A percentile compares a stretch with the other conserved stretches of the same genome.
Evolutionary conservation across 2,888 invertebrate species (phyloP).

Genomic region (Anodontia alba): DNA sequence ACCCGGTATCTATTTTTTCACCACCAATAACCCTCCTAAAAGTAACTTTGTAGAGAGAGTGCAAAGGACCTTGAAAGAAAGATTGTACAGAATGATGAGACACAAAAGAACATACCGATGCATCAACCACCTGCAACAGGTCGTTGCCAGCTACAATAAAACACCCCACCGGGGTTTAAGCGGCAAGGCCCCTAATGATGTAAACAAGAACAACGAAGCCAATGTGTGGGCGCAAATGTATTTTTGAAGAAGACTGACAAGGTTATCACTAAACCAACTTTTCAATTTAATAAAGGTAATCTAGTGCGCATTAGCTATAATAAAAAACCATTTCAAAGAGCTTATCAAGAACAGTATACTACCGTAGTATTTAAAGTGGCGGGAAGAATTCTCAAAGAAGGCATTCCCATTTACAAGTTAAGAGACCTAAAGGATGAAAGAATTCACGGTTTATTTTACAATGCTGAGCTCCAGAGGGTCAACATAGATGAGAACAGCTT

Average conservation of each 20-base stretch:
- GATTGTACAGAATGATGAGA: slow-evolving; percentile 46
- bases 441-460: slow-evolving; percentile 42
- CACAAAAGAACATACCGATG: slow-evolving; percentile 50
- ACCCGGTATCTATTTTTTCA: slow-evolving; percentile 54
- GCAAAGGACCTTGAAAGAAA: slow-evolving; percentile 42
- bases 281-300: slow-evolving; percentile 35
- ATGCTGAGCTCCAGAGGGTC: slow-evolving; percentile 40
- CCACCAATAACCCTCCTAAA: slow-evolving; percentile 45
- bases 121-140: slow-evolving; percentile 38
- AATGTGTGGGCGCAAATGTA: slow-evolving; percentile 52
- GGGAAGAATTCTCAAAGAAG: slow-evolving; percentile 33
- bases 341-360: slow-evolving; percentile 56
- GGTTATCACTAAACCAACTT: slow-evolving; percentile 28
- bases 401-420: slow-evolving; percentile 36
- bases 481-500: slow-evolving; percentile 55
- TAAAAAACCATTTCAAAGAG: slow-evolving; percentile 48
- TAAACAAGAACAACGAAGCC: slow-evolving; percentile 42
- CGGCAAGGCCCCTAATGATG: slow-evolving; percentile 40
- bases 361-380: slow-evolving; percentile 45
- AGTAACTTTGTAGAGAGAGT: slow-evolving; percentile 49
- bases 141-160: slow-evolving; percentile 41
- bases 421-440: slow-evolving; percentile 32
- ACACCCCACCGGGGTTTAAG: slow-evolving; percentile 44
- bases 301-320: slow-evolving; percentile 48
- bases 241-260: slow-evolving; percentile 33